Evolutionary conservation across 2,888 invertebrate genomes (phyloP), one percentile per base, ranked within the genome.

Genomic region (Meteorus colon): DNA sequence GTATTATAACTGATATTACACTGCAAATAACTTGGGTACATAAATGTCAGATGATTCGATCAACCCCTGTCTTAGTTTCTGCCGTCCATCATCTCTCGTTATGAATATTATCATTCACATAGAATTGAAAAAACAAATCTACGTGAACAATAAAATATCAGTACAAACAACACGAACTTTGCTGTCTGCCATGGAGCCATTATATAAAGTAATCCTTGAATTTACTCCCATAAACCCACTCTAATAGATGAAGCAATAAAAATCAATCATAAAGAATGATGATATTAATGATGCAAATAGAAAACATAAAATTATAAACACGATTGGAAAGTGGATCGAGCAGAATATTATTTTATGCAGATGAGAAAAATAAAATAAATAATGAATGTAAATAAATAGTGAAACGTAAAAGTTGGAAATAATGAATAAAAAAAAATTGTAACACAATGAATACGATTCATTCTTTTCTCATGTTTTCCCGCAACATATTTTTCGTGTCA

Each of bases 361-460:
- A 29, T 45, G 29, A 45, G 41, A 67, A 45, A 67, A 45, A 45
- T 14, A 1, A 29, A 6, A 37, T 59, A 31, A 37, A 37, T 34
- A 31, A 31, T 31, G 31, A 24, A 31, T 31, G 31, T 24, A 59
- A 19, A 34, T 37, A 24, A 31, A 37, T 55, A 60, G 3, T 27
- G 24, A n/a, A n/a, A 55, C 8, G 16, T 68, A 19, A 19, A 19
- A 48, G n/a, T 48, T 48, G 14, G 48, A 6, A 48, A 16, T 48
- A n/a, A 48, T 48, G 48, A 48, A 48, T 4, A 48, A 24, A 59
- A 41, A 41, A 66, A 70, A 60, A 59, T 31, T 70, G 55, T 70
- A 14, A 59, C 29, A 24, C 41, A 59, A 29, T 70, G 34, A 59
- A 59, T 70, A 37, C 24, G 55, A 48, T n/a, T 29, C 29, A 34